Conservation (phyloP, 2,113 vertebrate species). For the Copsychus sechellarum region DNA sequence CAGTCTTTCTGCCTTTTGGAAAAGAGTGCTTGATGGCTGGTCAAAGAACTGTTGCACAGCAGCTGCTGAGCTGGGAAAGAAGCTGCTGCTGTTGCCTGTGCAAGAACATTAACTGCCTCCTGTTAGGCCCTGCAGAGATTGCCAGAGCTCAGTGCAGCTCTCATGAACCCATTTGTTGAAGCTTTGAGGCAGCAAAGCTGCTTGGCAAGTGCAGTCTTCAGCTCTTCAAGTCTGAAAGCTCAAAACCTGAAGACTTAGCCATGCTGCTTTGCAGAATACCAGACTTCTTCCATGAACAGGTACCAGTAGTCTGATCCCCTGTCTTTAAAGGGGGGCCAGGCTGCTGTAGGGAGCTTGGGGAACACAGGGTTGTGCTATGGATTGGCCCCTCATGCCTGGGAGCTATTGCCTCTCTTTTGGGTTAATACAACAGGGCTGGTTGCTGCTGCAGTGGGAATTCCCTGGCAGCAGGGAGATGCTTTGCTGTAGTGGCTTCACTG, state of each 20-base stretch:
- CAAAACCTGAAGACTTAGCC: not conserved
- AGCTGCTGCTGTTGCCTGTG: not conserved
- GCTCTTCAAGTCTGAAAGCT: not conserved
- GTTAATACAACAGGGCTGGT: not conserved
- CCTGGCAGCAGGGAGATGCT: not conserved
- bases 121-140: not conserved
- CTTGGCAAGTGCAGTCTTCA: not conserved
- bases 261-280: not conserved
- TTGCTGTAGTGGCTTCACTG: not conserved
- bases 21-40: not conserved
- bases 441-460: not conserved
- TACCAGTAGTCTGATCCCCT: not conserved
- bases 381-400: not conserved
- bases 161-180: not conserved
- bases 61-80: slow-evolving; percentile 5
- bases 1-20: not conserved
- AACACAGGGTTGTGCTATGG: not conserved
- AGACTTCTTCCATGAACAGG: not conserved
- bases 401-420: not conserved
- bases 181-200: not conserved
- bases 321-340: not conserved
- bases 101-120: not conserved
- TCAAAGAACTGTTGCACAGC: not conserved
- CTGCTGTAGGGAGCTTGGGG: not conserved
- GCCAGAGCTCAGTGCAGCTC: not conserved